phyloP scores from a whole-genome alignment of 92 coral and sea anemone species.

The Palythoa grandiflora region DNA sequence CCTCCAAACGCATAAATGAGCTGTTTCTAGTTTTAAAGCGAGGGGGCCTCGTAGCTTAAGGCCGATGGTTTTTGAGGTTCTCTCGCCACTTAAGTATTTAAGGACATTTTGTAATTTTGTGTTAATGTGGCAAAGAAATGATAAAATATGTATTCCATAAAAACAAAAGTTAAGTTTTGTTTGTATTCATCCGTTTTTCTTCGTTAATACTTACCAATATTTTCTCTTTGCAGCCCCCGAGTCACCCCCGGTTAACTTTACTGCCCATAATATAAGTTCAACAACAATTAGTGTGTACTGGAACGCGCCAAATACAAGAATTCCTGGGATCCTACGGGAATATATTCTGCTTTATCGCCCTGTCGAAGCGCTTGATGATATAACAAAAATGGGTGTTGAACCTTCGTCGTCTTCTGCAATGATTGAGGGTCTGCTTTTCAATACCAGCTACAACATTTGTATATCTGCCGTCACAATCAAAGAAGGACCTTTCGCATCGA shows the following conservation, averaged over 20 bases:
- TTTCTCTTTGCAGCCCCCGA: slow-evolving; percentile 18
- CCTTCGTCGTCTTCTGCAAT: not conserved
- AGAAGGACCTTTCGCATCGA: slow-evolving; percentile 22
- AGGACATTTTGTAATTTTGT: no score
- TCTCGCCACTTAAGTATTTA: no score
- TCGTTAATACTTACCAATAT: no score
- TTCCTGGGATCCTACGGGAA: slow-evolving; percentile 22
- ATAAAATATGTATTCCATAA: no score
- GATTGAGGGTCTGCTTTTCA: not conserved
- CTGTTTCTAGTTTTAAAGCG: no score
- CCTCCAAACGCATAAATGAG: no score
- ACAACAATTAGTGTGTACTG: slow-evolving; percentile 9
- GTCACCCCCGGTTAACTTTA: slow-evolving; percentile 23
- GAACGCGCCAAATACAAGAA: slow-evolving; percentile 36
- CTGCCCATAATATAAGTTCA: slow-evolving; percentile 6
- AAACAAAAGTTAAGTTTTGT: no score
- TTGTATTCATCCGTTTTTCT: no score
- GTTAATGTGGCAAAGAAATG: no score
- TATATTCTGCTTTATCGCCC: slow-evolving; percentile 31
- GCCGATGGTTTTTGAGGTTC: no score
- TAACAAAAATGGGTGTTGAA: not conserved
- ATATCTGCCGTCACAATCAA: slow-evolving; percentile 20
- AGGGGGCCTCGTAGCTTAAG: no score
- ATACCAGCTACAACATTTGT: slow-evolving; percentile 5
- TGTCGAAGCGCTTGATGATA: not conserved